Conservation (phyloP, 2,113 vertebrate genomes). For the Anseranas semipalmata region DNA sequence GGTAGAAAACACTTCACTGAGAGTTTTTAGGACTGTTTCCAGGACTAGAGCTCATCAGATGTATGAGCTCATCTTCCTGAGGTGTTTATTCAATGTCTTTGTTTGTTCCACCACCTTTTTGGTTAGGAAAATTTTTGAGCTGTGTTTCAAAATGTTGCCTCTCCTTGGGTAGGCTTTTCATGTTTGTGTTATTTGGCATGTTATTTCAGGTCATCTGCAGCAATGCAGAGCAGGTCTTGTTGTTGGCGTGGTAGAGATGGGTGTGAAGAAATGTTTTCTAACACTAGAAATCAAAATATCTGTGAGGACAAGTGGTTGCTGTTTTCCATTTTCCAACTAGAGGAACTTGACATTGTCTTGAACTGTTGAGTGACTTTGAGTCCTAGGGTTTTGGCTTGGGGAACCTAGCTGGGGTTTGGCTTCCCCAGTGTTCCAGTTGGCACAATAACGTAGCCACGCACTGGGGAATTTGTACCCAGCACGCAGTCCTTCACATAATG, state of each 20-base stretch:
- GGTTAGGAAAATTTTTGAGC: background rate
- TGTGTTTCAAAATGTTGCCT: background rate
- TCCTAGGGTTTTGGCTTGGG: background rate
- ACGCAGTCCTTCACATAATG: background rate
- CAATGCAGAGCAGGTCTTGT: background rate
- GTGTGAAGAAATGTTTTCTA: background rate
- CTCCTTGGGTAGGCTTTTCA: background rate
- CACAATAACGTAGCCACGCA: background rate
- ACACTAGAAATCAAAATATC: background rate
- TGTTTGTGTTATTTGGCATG: background rate
- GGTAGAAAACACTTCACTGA: background rate
- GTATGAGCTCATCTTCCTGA: background rate
- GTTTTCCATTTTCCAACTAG: background rate
- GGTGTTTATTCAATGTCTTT: background rate
- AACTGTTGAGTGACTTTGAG: background rate
- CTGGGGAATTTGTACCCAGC: background rate
- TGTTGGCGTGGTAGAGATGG: background rate
- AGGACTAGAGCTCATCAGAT: background rate
- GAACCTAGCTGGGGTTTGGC: background rate
- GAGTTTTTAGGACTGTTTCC: background rate
- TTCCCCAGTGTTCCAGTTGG: conserved; percentile 28
- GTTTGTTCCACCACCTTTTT: background rate
- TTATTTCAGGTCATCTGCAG: background rate
- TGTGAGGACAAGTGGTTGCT: background rate
- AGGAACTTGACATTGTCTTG: background rate